Evolutionary conservation across 2,113 vertebrate species (phyloP).

Genomic region (Hydropotes inermis): DNA sequence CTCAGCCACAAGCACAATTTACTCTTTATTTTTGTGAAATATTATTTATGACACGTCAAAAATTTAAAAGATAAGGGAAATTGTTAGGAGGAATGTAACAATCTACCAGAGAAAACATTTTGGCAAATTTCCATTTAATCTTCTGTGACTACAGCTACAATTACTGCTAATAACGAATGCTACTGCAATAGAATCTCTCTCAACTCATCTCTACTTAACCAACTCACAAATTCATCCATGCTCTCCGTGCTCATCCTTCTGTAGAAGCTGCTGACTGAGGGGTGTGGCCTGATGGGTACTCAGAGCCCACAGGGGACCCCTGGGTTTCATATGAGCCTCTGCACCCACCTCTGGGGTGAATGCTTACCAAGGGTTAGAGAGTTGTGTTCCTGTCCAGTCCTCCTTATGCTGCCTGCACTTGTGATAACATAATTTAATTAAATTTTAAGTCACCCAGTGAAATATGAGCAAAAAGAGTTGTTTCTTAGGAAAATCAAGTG

Average conservation of each 20-base stretch:
- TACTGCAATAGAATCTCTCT: neutral
- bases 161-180: neutral
- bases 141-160: neutral
- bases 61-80: conserved; percentile 27
- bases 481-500: conserved; percentile 11
- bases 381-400: neutral
- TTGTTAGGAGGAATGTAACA: conserved; percentile 16
- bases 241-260: neutral
- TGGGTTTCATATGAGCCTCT: neutral
- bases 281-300: neutral
- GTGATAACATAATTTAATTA: neutral
- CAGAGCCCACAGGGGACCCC: neutral
- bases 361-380: neutral
- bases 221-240: neutral
- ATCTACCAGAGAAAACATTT: neutral
- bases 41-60: conserved; percentile 42
- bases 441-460: neutral
- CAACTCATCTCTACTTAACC: neutral
- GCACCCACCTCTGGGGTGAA: neutral
- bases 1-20: neutral
- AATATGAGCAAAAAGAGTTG: neutral
- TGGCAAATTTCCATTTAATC: conserved; percentile 25
- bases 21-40: conserved; percentile 33
- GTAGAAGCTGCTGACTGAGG: neutral
- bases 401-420: neutral